phyloP scores from a whole-genome alignment of 2,797 vertebrate species.

The Rhabdophis nuchalis region DNA sequence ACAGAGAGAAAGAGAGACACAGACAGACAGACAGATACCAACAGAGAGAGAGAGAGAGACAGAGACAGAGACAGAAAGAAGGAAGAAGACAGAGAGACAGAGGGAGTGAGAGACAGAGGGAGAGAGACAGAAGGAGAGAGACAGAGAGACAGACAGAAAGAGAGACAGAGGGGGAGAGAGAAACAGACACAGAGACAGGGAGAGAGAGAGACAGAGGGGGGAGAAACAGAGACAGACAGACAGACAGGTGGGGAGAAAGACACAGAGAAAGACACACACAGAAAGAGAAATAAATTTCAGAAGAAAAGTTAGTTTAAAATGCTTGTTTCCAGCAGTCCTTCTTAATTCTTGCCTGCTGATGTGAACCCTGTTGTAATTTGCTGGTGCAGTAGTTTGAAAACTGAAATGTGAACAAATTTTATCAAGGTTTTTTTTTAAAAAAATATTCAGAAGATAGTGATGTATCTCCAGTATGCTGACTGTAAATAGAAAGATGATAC shows the following conservation, averaged over 20 bases:
- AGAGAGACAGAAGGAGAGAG: too few relatives aligned
- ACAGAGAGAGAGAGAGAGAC: too few relatives aligned
- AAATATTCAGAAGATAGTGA: neutral
- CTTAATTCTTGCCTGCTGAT: neutral
- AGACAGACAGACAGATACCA: too few relatives aligned
- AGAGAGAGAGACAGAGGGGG: too few relatives aligned
- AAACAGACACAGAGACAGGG: rapidly evolving
- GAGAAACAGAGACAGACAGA: too few relatives aligned
- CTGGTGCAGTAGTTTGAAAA: neutral
- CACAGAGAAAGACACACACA: too few relatives aligned
- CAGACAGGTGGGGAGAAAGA: too few relatives aligned
- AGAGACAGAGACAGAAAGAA: rapidly evolving
- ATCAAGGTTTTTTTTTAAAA: neutral
- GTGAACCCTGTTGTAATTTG: neutral
- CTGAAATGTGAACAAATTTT: neutral
- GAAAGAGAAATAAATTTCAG: neutral
- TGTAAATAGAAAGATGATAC: neutral
- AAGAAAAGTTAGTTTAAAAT: neutral
- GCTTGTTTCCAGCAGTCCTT: neutral
- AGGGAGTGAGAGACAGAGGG: too few relatives aligned
- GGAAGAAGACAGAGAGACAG: rapidly evolving
- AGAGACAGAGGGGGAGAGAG: too few relatives aligned
- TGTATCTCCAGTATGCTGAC: neutral
- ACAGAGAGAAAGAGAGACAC: too few relatives aligned
- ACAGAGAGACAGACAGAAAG: too few relatives aligned